A percentile compares a stretch with the other conserved stretches of the same genome.
phyloP scores from a whole-genome alignment of 2,888 invertebrate species.

The Drosophila anomalipes region DNA sequence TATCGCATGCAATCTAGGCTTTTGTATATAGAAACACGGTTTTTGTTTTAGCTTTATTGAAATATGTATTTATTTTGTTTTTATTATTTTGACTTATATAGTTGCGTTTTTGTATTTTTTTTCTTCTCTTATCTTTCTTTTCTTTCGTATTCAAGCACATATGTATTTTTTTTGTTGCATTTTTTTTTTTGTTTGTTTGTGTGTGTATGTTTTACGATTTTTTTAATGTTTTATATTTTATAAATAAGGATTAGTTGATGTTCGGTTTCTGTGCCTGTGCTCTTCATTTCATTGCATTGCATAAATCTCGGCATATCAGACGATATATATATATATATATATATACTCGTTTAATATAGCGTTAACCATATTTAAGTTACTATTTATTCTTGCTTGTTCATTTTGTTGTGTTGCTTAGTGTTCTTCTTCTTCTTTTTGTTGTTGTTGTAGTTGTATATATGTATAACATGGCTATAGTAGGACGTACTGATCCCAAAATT shows the following conservation, averaged over 20 bases:
- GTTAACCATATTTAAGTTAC: constrained; percentile 72
- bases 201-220: constrained; percentile 60
- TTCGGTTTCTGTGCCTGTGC: constrained; percentile 62
- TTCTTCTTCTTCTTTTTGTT: constrained; percentile 53
- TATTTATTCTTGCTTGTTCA: constrained; percentile 63
- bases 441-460: constrained; percentile 67
- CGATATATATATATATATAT: constrained; percentile 16
- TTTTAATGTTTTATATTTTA: constrained; percentile 68
- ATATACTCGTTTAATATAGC: constrained; percentile 62
- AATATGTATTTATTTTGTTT: constrained; percentile 80
- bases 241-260: constrained; percentile 78
- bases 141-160: constrained; percentile 79
- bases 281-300: constrained; percentile 73
- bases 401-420: constrained; percentile 58
- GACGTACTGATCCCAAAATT: constrained; percentile 83
- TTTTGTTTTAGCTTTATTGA: constrained; percentile 73
- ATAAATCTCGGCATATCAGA: constrained; percentile 61
- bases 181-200: constrained; percentile 61
- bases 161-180: constrained; percentile 67
- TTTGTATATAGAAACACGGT: constrained; percentile 8
- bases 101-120: constrained; percentile 71
- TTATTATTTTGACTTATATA: constrained; percentile 80
- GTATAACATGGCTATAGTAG: constrained; percentile 82
- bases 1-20: neutral
- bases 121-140: constrained; percentile 53